Evolutionary conservation across 2,888 invertebrate species (phyloP).

Genomic region (Drosophila robusta): DNA sequence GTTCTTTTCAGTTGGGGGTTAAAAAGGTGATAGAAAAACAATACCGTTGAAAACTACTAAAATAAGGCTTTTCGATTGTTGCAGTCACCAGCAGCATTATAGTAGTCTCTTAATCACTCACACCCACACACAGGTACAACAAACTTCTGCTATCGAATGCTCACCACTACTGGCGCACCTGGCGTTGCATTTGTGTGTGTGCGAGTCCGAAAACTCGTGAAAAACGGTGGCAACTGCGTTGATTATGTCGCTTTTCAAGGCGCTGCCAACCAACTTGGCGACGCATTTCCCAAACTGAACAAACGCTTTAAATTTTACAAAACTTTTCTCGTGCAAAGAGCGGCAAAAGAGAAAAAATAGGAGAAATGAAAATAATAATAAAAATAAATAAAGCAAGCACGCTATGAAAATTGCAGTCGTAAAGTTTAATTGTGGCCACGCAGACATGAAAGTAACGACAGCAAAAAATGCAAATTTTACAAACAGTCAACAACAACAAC

Average conservation of each 20-base stretch:
- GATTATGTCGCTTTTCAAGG: conserved; percentile 15
- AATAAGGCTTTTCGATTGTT: neutral
- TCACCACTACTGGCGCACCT: too few species aligned
- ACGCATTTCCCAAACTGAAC: conserved; percentile 15
- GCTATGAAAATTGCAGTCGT: conserved; percentile 73
- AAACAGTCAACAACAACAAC: conserved; percentile 41
- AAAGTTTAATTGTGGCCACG: conserved; percentile 74
- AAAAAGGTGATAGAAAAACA: neutral
- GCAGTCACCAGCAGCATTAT: neutral
- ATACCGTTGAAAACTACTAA: neutral
- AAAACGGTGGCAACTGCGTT: conserved; percentile 20
- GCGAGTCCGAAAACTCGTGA: neutral
- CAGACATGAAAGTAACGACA: conserved; percentile 40
- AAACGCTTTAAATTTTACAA: conserved; percentile 54
- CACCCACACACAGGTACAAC: neutral
- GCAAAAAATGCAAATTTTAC: conserved; percentile 53
- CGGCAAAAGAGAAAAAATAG: neutral
- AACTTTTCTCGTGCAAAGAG: conserved; percentile 27
- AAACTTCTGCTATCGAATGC: too few species aligned
- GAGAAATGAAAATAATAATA: conserved; percentile 27
- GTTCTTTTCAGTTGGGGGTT: neutral
- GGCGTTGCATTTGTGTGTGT: neutral
- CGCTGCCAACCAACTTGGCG: conserved; percentile 3
- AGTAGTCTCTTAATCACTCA: neutral
- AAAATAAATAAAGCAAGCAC: conserved; percentile 47